Base-by-base conservation (phyloP, 2,888 invertebrate species). In the Pseudococcus longispinus region DNA sequence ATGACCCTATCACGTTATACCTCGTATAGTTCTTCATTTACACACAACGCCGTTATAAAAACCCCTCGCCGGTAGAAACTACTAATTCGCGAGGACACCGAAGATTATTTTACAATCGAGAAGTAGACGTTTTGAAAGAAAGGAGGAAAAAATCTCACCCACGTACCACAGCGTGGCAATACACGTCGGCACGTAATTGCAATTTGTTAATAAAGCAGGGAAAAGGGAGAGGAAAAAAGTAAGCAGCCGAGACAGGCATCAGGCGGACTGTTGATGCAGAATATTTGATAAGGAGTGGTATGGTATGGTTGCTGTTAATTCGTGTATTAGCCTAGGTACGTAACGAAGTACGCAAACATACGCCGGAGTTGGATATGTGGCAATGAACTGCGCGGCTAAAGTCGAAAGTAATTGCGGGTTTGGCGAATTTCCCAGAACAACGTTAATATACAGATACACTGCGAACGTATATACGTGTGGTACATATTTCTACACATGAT, bases 351-450 rank as follows among this genome's bases (percentile, higher is more conserved):
- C 55, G 15, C 55, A 55, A n/a, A 55, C 55, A 55, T 37, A 32
- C 77, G 77, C 26, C 2, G 11, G 11, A 29, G 23, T 32, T n/a
- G n/a, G 1, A 77, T 77, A 37, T 77, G 77, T 77, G 77, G 77
- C 77, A 77, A 77, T 77, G 77, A 77, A 77, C 77, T 77, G 77
- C 32, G 70, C 26, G 37, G 77, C 77, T 77, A 77, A 37, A 37
- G 37, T 77, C 77, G 77, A 77, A 77, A 77, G 77, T 77, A 77
- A 77, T 77, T 77, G 77, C 77, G 77, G 77, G 77, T 77, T 77
- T 77, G 77, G 77, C 77, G 77, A 77, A 77, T 77, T 77, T 77
- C 77, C 77, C 77, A 77, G 77, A 37, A 77, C 32, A 26, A 6
- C 37, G 37, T 37, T 37, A 65, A 18, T 20, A 55, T 55, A n/a